Evolutionary conservation across 1,140 invertebrate species (phyloP), one percentile per base, ranked within the genome.

Genomic region (Neodiprion lecontei): DNA sequence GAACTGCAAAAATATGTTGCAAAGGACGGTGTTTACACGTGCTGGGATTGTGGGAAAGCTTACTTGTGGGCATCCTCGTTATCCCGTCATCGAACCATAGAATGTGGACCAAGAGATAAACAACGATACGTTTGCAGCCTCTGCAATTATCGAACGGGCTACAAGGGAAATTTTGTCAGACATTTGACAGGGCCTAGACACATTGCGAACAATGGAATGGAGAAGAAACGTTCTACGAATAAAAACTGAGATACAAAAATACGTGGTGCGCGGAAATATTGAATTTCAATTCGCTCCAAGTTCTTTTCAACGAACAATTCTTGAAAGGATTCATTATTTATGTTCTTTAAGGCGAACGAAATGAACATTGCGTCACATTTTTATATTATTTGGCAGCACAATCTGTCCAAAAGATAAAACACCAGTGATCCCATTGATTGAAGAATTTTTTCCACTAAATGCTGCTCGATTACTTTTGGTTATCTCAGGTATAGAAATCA

Each of bases 11-110:
- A 78, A 67, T 74, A 72, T 48, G 48, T 53, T 17, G 5, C 23
- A 9, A 53, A 48, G 1, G 49, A 76, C 70, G 77, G 79, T 10
- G 74, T 66, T 48, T 74, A 78, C 50, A 69, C 72, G 1, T 78
- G 77, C 48, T 74, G 77, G 74, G 74, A 74, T 40, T 87, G 85
- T 66, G 82, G 83, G 21, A 78, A 81, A 47, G 72, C 75, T 8
- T 87, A 87, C 75, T 78, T 78, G 9, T 81, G 80, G 48, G 80
- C 79, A 17, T 82, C 82, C 11, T 86, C 84, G n/a, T 75, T 87
- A 21, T 81, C 82, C 21, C 79, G 85, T 21, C 85, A 87, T 72
- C 75, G 82, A 67, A 80, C 79, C 28, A 85, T 86, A 73, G 82
- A 85, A 69, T 87, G 85, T 70, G 83, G 85, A 48, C 72, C 74